A percentile compares a stretch with the other conserved stretches of the same genome.
Evolutionary conservation across 2,888 invertebrate genomes (phyloP).

Genomic region (Petrophora chlorosata): DNA sequence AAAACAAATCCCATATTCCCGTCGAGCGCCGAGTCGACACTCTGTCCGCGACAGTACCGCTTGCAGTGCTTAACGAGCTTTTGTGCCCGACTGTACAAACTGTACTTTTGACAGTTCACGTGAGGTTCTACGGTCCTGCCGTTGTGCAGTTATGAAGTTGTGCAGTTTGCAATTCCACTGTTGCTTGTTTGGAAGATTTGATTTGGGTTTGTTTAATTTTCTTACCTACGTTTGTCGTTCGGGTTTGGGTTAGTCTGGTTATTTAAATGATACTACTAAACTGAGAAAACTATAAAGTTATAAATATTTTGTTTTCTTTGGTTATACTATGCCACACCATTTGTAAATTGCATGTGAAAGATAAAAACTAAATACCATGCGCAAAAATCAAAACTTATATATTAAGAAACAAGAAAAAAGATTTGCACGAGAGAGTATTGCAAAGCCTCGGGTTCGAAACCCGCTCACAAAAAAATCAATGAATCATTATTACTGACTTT

Average conservation of each 20-base stretch:
- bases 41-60: conserved; percentile 34
- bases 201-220: background rate
- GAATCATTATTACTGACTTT: too few relatives aligned
- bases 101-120: conserved; percentile 26
- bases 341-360: too few relatives aligned
- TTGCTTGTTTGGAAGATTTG: background rate
- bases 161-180: background rate
- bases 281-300: background rate
- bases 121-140: too few relatives aligned
- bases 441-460: too few relatives aligned
- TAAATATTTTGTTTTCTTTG: background rate
- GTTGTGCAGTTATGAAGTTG: background rate
- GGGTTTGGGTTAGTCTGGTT: background rate
- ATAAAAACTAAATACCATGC: too few relatives aligned
- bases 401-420: too few relatives aligned
- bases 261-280: too few relatives aligned
- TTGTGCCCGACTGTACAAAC: conserved; percentile 22
- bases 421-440: too few relatives aligned
- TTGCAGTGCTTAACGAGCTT: conserved; percentile 34
- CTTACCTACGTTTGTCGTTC: background rate
- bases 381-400: too few relatives aligned
- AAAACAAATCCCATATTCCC: conserved; percentile 18
- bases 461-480: too few relatives aligned
- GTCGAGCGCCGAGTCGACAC: conserved; percentile 11
- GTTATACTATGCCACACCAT: too few relatives aligned